A percentile compares a stretch with the other conserved stretches of the same genome.
These are phyloP conservation scores for Myopa tessellatipennis DNA, from an alignment of 2,888 invertebrate species.

Conservation along the genomic window DNA sequence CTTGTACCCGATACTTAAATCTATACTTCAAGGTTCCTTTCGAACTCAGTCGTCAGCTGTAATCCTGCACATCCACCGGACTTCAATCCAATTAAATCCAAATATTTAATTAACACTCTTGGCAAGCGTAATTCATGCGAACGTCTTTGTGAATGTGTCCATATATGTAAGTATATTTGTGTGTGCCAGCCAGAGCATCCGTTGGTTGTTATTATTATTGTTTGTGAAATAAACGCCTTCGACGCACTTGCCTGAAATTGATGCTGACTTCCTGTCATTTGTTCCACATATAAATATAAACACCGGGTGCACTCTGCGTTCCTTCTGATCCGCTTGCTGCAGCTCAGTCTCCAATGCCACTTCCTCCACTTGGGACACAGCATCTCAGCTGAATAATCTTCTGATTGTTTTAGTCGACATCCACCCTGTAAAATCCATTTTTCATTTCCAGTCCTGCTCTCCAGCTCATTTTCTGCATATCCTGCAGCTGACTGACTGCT, in stretches of 20 bases:
- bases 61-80: neutral
- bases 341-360: neutral
- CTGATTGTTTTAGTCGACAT: neutral
- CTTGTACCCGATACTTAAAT: neutral
- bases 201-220: neutral
- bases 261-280: neutral
- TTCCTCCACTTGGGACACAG: neutral
- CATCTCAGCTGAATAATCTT: no score
- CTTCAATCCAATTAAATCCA: conserved; percentile 13
- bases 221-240: conserved; percentile 13
- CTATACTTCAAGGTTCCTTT: no score
- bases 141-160: neutral
- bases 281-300: neutral
- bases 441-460: no score
- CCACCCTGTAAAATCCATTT: no score
- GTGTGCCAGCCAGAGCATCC: neutral
- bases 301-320: no score
- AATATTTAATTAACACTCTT: conserved; percentile 22
- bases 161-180: neutral
- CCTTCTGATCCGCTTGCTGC: no score
- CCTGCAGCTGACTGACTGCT: neutral
- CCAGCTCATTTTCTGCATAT: neutral
- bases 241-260: neutral
- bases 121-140: conserved; percentile 12
- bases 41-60: no score